A percentile compares a stretch with the other conserved stretches of the same genome.
Evolutionary conservation across 1,140 invertebrate species (phyloP).

Genomic region (Drosophila saltans): DNA sequence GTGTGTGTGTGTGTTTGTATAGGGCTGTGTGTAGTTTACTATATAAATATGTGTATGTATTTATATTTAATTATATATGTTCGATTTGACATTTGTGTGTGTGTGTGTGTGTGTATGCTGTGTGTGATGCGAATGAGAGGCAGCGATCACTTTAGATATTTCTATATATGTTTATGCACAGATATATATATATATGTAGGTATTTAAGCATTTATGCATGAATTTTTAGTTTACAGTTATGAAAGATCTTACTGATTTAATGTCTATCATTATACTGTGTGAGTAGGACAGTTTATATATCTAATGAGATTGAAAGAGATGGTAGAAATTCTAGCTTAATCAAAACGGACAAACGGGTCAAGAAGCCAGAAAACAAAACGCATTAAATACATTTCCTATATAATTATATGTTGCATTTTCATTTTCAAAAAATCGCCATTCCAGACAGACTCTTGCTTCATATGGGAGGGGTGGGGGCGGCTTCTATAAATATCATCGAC

Average conservation of each 20-base stretch:
- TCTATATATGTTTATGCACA: constrained; percentile 4
- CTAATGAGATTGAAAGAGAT: constrained; percentile 45
- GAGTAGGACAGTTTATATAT: constrained; percentile 8
- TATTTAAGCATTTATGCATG: not conserved
- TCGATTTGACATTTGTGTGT: constrained; percentile 13
- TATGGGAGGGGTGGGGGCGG: not conserved
- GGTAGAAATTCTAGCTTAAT: constrained; percentile 14
- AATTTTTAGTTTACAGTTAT: not conserved
- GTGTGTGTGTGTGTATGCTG: not conserved
- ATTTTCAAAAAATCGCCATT: not conserved
- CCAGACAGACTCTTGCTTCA: not conserved
- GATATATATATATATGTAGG: not conserved
- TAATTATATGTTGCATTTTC: not conserved
- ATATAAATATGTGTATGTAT: not conserved
- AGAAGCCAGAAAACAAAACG: constrained; percentile 14
- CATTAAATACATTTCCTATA: not conserved
- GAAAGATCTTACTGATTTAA: constrained; percentile 26
- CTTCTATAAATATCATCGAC: not conserved
- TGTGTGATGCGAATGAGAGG: not conserved
- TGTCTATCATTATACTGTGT: not conserved
- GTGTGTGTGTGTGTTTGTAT: constrained; percentile 2
- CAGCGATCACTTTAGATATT: constrained; percentile 9
- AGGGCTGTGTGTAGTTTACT: not conserved
- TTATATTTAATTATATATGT: constrained; percentile 5
- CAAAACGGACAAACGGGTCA: not conserved